Evolutionary conservation across 1,140 invertebrate species (phyloP).

Genomic region (Oscheius sp.): DNA sequence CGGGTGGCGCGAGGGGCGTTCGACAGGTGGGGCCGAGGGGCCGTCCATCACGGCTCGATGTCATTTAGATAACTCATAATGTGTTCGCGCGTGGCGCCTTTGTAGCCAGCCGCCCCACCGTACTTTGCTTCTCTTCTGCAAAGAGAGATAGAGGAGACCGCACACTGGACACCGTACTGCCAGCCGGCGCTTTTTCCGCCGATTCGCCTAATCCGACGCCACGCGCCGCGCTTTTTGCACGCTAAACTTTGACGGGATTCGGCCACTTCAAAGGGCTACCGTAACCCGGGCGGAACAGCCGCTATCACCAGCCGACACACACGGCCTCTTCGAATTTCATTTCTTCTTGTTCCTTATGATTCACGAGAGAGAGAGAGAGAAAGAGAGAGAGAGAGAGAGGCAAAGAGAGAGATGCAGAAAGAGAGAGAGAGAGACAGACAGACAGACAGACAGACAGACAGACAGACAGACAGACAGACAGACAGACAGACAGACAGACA

Average conservation of each 20-base stretch:
- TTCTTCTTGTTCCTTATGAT: neutral
- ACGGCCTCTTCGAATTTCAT: neutral
- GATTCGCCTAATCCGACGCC: neutral
- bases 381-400: no score
- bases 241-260: neutral
- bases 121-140: neutral
- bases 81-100: slow-evolving; percentile 9
- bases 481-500: no score
- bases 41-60: slow-evolving; percentile 1
- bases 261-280: slow-evolving; percentile 2
- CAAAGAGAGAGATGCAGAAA: no score
- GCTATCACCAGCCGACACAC: neutral
- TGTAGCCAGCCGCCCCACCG: neutral
- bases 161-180: no score
- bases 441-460: no score
- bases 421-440: no score
- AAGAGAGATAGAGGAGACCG: no score
- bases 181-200: neutral
- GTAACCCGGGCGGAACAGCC: neutral
- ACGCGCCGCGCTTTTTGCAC: neutral
- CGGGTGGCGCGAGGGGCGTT: no score
- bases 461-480: no score
- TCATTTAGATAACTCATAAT: slow-evolving; percentile 15
- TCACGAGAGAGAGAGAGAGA: neutral
- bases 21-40: neutral